Evolutionary conservation across 2,888 invertebrate genomes (phyloP).

Genomic region (Megaustenia siamemsis): DNA sequence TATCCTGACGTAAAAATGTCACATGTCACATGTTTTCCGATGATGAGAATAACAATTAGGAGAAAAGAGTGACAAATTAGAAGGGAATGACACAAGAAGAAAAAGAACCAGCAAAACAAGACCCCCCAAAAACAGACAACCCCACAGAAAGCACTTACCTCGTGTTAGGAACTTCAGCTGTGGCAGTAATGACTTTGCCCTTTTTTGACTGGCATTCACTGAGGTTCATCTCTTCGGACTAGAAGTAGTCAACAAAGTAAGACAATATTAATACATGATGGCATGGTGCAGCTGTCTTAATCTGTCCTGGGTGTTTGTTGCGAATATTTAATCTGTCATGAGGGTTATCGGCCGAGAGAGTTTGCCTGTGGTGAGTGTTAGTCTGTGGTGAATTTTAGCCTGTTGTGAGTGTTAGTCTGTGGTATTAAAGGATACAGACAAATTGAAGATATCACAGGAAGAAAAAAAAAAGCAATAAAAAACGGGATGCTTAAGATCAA

Average conservation of each 20-base stretch:
- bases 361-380: no score
- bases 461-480: neutral
- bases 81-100: neutral
- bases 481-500: neutral
- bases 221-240: slow-evolving; percentile 49
- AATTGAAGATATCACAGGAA: neutral
- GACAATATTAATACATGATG: no score
- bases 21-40: neutral
- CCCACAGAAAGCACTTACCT: slow-evolving; percentile 30
- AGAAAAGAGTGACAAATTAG: neutral
- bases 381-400: no score
- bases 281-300: no score
- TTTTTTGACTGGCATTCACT: slow-evolving; percentile 54
- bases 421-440: neutral
- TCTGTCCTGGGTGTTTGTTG: no score
- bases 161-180: slow-evolving; percentile 11
- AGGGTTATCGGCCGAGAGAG: no score
- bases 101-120: no score
- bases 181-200: slow-evolving; percentile 44
- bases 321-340: no score
- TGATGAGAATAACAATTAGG: neutral
- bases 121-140: neutral
- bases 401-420: no score
- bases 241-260: no score
- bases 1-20: no score